Base-by-base conservation (phyloP, 2,888 invertebrate species). In the Xestia ashworthii region DNA sequence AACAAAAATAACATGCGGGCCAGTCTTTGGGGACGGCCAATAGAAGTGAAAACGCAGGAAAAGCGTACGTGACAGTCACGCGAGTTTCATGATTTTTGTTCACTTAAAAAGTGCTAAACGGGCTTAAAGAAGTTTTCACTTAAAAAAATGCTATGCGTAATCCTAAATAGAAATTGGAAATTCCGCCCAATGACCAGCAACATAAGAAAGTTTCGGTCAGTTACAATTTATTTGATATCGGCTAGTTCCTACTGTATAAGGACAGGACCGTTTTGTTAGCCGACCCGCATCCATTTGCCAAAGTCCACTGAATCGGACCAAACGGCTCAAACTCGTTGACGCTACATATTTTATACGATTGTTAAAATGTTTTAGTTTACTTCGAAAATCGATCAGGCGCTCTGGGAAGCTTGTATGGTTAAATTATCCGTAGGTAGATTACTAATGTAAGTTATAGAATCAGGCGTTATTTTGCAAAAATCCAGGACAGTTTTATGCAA, bases 271-370 rank as follows among this genome's bases (percentile, higher is more conserved):
- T 91, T 93, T 93, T 92, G 92, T 93, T 89, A 90, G 86, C 65
- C 71, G 68, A 85, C 84, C 92, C 92, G 87, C 90, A 91, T 91
- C 90, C 88, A 93, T 93, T 93, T 91, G 81, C 88, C 86, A 89
- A 89, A 87, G 87, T 89, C 89, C 67, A 74, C 82, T 75, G 78
- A 88, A 88, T 84, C 80, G 78, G 78, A 19, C 41, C 75, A 71
- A 62, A 62, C 69, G 67, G 71, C 70, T 75, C 76, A 75, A 87
- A 86, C 66, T 80, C 80, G 65, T 55, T 84, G 25, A 78, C 78
- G 68, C 78, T 81, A 70, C 84, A 85, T 85, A 87, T 83, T 86
- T 85, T 83, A 84, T 85, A 71, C 71, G 71, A 81, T 81, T 79
- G 73, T 83, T 73, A 65, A 76, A 78, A 85, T 73, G 50, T 69